Percentiles rank a stretch among this genome's conserved stretches.
Evolutionary conservation across 2,113 vertebrate species (phyloP).

Genomic region (Macrotis lagotis): DNA sequence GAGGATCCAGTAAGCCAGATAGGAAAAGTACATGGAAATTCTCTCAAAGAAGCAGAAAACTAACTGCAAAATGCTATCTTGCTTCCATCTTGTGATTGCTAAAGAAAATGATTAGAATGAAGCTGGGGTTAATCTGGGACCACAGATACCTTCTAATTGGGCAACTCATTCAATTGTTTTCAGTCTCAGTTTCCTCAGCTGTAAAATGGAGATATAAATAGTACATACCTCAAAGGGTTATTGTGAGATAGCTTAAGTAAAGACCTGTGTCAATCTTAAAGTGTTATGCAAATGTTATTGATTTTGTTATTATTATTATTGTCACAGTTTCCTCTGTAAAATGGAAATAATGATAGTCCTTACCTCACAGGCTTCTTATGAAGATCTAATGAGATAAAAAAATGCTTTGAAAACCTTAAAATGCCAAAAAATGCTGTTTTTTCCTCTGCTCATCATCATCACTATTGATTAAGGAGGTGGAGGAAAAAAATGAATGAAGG

Average conservation of each 20-base stretch:
- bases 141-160: not conserved
- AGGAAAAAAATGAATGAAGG: not conserved
- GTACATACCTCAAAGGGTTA: not conserved
- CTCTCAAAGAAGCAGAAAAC: not conserved
- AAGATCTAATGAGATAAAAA: not conserved
- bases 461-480: not conserved
- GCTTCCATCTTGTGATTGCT: not conserved
- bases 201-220: not conserved
- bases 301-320: not conserved
- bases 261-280: not conserved
- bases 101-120: not conserved
- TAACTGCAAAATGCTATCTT: not conserved
- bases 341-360: not conserved
- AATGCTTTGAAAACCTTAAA: not conserved
- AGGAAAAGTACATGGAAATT: not conserved
- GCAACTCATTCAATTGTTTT: not conserved
- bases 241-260: not conserved
- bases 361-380: not conserved
- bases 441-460: not conserved
- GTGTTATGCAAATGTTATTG: not conserved
- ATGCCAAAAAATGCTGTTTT: not conserved
- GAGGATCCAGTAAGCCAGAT: not conserved
- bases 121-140: not conserved
- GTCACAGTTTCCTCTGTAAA: not conserved
- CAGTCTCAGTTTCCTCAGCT: not conserved